phyloP scores from a whole-genome alignment of 2,888 invertebrate genomes.

The Athripsodes cinereus region DNA sequence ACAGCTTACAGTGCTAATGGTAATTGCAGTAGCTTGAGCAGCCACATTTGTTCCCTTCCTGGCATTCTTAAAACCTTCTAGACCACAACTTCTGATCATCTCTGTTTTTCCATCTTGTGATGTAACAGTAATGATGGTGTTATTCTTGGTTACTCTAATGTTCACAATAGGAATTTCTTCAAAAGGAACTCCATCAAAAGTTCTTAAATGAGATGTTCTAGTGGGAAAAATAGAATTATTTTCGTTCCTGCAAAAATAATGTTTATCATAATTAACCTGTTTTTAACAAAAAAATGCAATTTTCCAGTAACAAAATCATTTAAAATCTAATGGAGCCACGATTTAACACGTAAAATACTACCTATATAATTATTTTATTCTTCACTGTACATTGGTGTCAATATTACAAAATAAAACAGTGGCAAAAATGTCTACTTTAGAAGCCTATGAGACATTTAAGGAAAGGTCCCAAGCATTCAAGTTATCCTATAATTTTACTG shows the following conservation, averaged over 20 bases:
- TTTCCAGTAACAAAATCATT: too few relatives aligned
- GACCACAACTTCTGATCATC: conserved; percentile 69
- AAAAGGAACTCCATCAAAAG: conserved; percentile 73
- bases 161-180: conserved; percentile 78
- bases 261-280: too few relatives aligned
- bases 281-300: too few relatives aligned
- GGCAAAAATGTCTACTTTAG: too few relatives aligned
- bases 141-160: conserved; percentile 78
- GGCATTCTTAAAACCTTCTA: conserved; percentile 92
- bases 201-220: conserved; percentile 58
- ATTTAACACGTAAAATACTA: too few relatives aligned
- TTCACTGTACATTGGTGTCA: too few relatives aligned
- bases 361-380: too few relatives aligned
- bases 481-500: too few relatives aligned
- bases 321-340: too few relatives aligned
- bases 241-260: conserved; percentile 53
- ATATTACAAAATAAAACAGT: too few relatives aligned
- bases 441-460: too few relatives aligned
- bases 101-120: conserved; percentile 57
- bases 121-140: conserved; percentile 76
- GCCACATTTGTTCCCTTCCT: conserved; percentile 95
- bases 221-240: conserved; percentile 65
- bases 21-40: conserved; percentile 88
- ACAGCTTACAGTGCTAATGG: conserved; percentile 65
- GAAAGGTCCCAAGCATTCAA: too few relatives aligned